Evolutionary conservation across 2,888 invertebrate species (phyloP).

Genomic region (Harmothoe impar): DNA sequence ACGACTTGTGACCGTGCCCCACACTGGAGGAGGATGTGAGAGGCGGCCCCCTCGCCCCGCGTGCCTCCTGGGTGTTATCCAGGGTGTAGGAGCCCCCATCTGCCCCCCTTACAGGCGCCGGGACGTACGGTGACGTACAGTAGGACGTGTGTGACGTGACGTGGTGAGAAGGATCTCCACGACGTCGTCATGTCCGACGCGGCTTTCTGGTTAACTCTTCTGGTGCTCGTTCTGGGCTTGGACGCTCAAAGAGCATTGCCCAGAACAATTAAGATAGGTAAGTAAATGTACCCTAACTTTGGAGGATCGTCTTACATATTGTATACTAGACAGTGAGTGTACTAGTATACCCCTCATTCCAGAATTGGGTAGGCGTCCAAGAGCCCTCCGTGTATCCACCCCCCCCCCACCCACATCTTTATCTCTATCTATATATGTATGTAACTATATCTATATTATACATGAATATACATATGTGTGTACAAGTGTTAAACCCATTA

Average conservation of each 20-base stretch:
- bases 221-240: conserved; percentile 37
- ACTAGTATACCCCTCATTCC: background rate
- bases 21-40: conserved; percentile 21
- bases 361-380: background rate
- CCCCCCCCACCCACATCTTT: too few species aligned
- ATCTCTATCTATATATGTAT: too few species aligned
- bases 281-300: background rate
- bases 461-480: too few species aligned
- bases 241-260: conserved; percentile 30
- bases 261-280: conserved; percentile 58
- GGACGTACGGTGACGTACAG: background rate
- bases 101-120: background rate
- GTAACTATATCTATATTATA: too few species aligned
- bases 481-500: too few species aligned
- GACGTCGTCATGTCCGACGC: conserved; percentile 23
- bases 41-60: background rate
- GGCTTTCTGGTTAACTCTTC: conserved; percentile 47
- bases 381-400: background rate
- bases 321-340: background rate
- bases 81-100: background rate
- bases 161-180: background rate
- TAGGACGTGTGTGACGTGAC: background rate
- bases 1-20: background rate
- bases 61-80: conserved; percentile 1
- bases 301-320: too few species aligned